Base-by-base conservation (phyloP, 2,888 invertebrate genomes). In the Gastracanthus pulcherrimus region DNA sequence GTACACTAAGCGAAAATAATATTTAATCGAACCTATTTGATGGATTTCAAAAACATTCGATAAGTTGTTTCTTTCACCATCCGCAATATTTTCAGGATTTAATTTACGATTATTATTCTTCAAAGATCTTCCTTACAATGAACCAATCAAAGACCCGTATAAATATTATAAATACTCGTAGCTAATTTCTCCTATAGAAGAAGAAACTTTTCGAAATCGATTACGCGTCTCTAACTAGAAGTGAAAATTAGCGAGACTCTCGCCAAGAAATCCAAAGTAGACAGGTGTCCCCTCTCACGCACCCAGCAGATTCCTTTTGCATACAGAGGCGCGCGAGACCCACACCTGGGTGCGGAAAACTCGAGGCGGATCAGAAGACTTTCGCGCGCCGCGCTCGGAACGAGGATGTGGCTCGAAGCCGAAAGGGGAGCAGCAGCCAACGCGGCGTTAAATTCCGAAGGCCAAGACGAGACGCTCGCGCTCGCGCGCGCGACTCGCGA, bases 191-290 rank as follows among this genome's bases (percentile, higher is more conserved):
- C 26, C 29, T 11, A 5, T 41, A 4, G 26, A n/a, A 41, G 6
- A 67, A 67, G 29, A 67, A 67, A 16, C 29, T 23, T 41, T 67
- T 67, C 45, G 7, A 67, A 67, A 62, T 31, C 36, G 38, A 64
- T 64, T 3, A 19, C 6, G n/a, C 5, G 0, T 6, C 34, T 34
- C n/a, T 36, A 64, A 38, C 31, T 1, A 26, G 13, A 51, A 69
- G 70, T 70, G 70, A 70, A 71, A 71, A 76, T 81, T 51, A 38
- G 51, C 70, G 51, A n/a, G n/a, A 19, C 55, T 38, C 62, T 9
- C 48, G 76, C 62, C 45, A 48, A 23, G 76, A 76, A 70, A 36
- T 36, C 55, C 36, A 71, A 48, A 74, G 60, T 60, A 41, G 60
- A 62, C 55, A 55, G n/a, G 55, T 11, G 26, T 31, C 34, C 31